Conservation (phyloP, 1,140 invertebrate species). For the Neodiprion virginianus region DNA sequence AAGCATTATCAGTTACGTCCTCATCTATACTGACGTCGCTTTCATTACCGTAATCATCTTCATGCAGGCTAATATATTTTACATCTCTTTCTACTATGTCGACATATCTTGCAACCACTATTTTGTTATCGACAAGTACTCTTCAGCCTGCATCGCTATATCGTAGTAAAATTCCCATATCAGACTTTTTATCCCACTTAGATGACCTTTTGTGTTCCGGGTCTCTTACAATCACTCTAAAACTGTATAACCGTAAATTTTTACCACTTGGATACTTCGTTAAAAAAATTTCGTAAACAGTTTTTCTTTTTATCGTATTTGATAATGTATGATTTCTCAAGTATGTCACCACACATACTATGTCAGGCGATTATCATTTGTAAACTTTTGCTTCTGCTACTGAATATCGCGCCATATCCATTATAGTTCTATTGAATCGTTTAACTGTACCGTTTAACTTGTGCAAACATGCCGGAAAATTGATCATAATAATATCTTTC, state of each 20-base stretch:
- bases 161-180: constrained; percentile 28
- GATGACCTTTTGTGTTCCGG: constrained; percentile 25
- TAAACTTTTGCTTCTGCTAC: constrained; percentile 33
- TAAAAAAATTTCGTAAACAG: constrained; percentile 38
- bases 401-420: constrained; percentile 37
- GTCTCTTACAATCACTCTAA: constrained; percentile 28
- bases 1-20: constrained; percentile 6
- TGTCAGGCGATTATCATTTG: constrained; percentile 34
- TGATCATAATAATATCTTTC: constrained; percentile 27
- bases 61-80: constrained; percentile 24
- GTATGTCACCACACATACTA: constrained; percentile 34
- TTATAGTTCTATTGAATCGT: constrained; percentile 31
- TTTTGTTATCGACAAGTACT: constrained; percentile 31
- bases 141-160: constrained; percentile 28
- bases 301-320: constrained; percentile 34
- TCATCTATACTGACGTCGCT: too few relatives aligned
- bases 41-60: constrained; percentile 14
- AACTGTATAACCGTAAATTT: constrained; percentile 36
- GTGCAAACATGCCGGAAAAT: constrained; percentile 30
- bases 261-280: constrained; percentile 32
- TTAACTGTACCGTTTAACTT: constrained; percentile 34
- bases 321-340: constrained; percentile 33
- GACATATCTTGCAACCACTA: constrained; percentile 16
- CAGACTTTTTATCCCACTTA: constrained; percentile 30
- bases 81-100: constrained; percentile 29